phyloP scores from a whole-genome alignment of 2,888 invertebrate genomes.

The Agriopis aurantiaria region DNA sequence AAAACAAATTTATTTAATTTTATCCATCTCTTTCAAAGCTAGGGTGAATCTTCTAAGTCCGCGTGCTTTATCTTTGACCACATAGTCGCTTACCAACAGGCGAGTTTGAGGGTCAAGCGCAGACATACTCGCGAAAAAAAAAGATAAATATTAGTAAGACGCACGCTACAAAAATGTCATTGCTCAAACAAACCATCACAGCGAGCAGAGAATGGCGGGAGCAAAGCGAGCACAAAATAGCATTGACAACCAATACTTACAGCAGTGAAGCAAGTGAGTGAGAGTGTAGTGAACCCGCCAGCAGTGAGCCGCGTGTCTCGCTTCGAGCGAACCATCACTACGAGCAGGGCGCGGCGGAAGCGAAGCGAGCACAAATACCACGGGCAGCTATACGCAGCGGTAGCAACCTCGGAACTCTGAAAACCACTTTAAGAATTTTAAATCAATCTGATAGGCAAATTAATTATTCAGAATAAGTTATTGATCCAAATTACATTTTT shows the following conservation, averaged over 20 bases:
- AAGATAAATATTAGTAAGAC: too few relatives aligned
- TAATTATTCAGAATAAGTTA: too few relatives aligned
- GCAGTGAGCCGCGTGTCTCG: slow-evolving; percentile 66
- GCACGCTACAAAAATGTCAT: slow-evolving; percentile 47
- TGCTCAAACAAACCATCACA: slow-evolving; percentile 61
- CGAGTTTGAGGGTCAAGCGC: too few relatives aligned
- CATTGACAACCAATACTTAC: slow-evolving; percentile 60
- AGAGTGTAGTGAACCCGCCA: slow-evolving; percentile 73
- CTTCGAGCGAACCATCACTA: slow-evolving; percentile 64
- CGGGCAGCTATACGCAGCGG: slow-evolving; percentile 27
- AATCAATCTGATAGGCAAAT: not conserved
- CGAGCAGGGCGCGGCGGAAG: slow-evolving; percentile 63
- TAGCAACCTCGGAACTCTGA: slow-evolving; percentile 29
- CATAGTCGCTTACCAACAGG: too few relatives aligned
- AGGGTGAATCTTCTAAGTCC: too few relatives aligned
- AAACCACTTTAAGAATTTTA: not conserved
- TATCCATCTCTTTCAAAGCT: too few relatives aligned
- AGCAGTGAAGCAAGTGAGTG: slow-evolving; percentile 70
- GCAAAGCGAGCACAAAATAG: slow-evolving; percentile 22
- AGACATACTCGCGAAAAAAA: too few relatives aligned
- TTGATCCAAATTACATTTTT: not conserved
- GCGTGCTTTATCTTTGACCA: too few relatives aligned
- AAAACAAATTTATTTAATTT: too few relatives aligned
- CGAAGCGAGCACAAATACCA: slow-evolving; percentile 39
- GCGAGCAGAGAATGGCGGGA: slow-evolving; percentile 53